phyloP scores from a whole-genome alignment of 2,888 invertebrate species.

The Papilio gigon region DNA sequence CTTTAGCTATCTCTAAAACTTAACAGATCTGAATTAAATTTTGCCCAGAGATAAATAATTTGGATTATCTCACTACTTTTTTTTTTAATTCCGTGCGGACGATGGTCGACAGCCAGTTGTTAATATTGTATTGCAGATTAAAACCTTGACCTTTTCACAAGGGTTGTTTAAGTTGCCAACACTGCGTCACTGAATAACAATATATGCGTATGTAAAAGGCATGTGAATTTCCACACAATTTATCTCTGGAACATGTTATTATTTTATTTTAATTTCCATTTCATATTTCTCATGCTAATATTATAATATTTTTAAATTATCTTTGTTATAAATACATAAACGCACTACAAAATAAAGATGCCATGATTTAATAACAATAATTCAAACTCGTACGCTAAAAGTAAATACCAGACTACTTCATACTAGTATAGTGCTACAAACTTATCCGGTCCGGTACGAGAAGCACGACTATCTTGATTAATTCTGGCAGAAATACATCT shows the following conservation, averaged over 20 bases:
- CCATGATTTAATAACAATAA: conserved; percentile 1
- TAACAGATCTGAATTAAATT: no score
- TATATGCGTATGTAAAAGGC: neutral
- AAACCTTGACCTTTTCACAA: neutral
- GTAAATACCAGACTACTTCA: no score
- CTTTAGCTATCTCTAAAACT: no score
- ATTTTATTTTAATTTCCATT: conserved; percentile 25
- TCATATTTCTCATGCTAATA: neutral
- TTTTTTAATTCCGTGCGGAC: neutral
- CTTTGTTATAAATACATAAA: neutral
- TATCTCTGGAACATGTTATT: conserved; percentile 11
- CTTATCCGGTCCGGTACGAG: no score
- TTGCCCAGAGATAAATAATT: no score
- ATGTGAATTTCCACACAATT: conserved; percentile 11
- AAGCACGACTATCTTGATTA: no score
- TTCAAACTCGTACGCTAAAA: no score
- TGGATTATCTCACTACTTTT: no score
- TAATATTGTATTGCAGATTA: neutral
- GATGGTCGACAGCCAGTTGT: no score
- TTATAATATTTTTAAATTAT: neutral
- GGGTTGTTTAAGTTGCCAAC: neutral
- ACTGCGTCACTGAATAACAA: conserved; percentile 17
- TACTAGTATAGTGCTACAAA: no score
- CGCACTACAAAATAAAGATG: neutral
- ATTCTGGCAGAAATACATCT: no score